Conservation (phyloP, 1,140 invertebrate species). For the Liolophura sinensis region DNA sequence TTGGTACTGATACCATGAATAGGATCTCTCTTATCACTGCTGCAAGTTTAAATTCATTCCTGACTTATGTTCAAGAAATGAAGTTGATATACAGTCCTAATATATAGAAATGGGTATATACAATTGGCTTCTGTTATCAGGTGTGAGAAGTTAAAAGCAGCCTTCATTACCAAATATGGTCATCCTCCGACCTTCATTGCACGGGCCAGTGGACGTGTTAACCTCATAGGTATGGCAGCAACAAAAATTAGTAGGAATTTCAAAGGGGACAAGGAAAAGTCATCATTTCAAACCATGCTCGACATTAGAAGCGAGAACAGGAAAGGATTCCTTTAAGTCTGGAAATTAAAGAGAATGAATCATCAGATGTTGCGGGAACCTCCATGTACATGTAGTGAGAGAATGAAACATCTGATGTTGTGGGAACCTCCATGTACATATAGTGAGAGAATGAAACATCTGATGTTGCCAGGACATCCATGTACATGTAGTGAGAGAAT, state of each 20-base stretch:
- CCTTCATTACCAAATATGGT: constrained; percentile 48
- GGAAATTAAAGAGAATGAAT: neutral
- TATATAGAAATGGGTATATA: too few relatives aligned
- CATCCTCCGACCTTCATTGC: constrained; percentile 56
- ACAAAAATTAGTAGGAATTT: too few relatives aligned
- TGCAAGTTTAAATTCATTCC: too few relatives aligned
- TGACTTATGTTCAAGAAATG: too few relatives aligned
- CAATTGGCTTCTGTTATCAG: constrained; percentile 38
- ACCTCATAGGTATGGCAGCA: too few relatives aligned
- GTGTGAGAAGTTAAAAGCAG: constrained; percentile 34
- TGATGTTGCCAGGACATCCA: neutral
- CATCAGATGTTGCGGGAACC: neutral
- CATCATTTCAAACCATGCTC: neutral
- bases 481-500: too few relatives aligned
- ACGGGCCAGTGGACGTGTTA: constrained; percentile 66
- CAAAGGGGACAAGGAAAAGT: neutral
- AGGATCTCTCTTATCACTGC: too few relatives aligned
- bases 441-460: too few relatives aligned
- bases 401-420: neutral
- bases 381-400: too few relatives aligned
- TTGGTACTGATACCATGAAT: too few relatives aligned
- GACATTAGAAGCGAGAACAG: neutral
- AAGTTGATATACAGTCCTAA: too few relatives aligned
- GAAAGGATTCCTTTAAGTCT: neutral
- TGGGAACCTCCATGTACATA: neutral